Conservation (phyloP, 2,113 vertebrate genomes). For the Lipophrys pholis region DNA sequence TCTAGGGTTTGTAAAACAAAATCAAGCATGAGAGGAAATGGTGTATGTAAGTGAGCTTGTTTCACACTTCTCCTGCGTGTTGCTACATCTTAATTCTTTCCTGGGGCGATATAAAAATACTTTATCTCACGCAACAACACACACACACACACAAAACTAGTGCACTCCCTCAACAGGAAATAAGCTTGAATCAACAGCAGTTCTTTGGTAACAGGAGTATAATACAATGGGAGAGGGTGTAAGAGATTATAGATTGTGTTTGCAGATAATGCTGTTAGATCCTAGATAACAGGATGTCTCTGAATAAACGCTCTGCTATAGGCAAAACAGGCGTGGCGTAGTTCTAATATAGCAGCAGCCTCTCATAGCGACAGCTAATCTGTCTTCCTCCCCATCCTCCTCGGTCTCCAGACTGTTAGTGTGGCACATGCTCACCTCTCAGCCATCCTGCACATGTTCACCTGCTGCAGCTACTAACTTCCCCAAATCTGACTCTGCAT, state of each 20-base stretch:
- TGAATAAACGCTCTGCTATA: constrained; percentile 63
- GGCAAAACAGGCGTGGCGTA: constrained; percentile 33
- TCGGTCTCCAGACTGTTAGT: constrained; percentile 36
- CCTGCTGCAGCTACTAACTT: neutral
- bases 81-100: constrained; percentile 64
- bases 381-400: constrained; percentile 27
- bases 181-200: constrained; percentile 57
- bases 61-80: constrained; percentile 54
- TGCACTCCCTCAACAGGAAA: constrained; percentile 40
- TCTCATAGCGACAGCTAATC: constrained; percentile 44
- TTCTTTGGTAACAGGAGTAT: constrained; percentile 64
- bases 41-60: constrained; percentile 40
- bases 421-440: neutral
- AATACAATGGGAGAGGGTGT: constrained; percentile 51
- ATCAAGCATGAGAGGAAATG: constrained; percentile 48
- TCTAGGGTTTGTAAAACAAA: constrained; percentile 39
- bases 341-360: constrained; percentile 31
- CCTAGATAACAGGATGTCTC: constrained; percentile 67
- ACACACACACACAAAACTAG: constrained; percentile 29
- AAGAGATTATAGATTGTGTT: constrained; percentile 67
- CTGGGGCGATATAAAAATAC: constrained; percentile 38
- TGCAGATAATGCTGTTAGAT: constrained; percentile 75
- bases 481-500: neutral
- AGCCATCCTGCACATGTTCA: constrained; percentile 6
- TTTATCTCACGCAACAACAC: constrained; percentile 23